Evolutionary conservation across 2,888 invertebrate species (phyloP).

Genomic region (Herminia tarsipennalis): DNA sequence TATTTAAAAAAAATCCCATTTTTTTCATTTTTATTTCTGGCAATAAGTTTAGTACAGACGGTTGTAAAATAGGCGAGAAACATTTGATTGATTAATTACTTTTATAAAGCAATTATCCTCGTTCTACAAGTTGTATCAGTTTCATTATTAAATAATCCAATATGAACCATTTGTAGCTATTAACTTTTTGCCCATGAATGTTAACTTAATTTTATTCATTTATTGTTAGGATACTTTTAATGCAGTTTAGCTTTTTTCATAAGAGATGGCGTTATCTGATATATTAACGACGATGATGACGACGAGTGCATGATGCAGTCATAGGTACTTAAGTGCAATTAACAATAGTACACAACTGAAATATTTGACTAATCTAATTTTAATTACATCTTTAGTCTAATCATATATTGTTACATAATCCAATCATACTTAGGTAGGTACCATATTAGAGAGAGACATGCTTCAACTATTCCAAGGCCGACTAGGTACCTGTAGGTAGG

Average conservation of each 20-base stretch:
- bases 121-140: slow-evolving; percentile 1
- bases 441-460: too few relatives aligned
- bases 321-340: too few relatives aligned
- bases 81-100: slow-evolving; percentile 34
- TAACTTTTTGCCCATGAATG: slow-evolving; percentile 5
- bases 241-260: slow-evolving; percentile 31
- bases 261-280: slow-evolving; percentile 55
- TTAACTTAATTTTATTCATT: slow-evolving; percentile 2
- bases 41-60: slow-evolving; percentile 64
- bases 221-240: slow-evolving; percentile 14
- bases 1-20: neutral
- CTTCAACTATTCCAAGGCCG: too few relatives aligned
- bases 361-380: too few relatives aligned
- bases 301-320: too few relatives aligned
- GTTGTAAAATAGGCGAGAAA: slow-evolving; percentile 43
- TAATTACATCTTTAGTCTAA: too few relatives aligned
- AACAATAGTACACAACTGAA: too few relatives aligned
- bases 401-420: too few relatives aligned
- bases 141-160: slow-evolving; percentile 11
- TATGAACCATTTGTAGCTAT: neutral
- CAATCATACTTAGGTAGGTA: too few relatives aligned
- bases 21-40: slow-evolving; percentile 38
- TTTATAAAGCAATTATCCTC: slow-evolving; percentile 28
- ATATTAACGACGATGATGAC: too few relatives aligned
- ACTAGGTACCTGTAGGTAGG: too few relatives aligned